Percentiles rank a stretch among this genome's conserved stretches.
phyloP scores from a whole-genome alignment of 2,888 invertebrate genomes.

The Diarsia dahlii region DNA sequence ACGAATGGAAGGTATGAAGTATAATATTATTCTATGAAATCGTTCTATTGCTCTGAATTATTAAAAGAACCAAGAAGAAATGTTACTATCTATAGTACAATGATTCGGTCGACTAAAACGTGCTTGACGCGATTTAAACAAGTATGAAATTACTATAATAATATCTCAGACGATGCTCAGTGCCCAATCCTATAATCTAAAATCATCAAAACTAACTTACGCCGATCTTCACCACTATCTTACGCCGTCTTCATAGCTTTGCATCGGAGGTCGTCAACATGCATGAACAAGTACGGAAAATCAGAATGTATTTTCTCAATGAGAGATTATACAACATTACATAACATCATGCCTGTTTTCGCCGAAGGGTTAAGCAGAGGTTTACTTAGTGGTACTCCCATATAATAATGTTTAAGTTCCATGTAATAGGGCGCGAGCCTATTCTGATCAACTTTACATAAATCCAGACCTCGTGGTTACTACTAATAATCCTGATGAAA shows the following conservation, averaged over 20 bases:
- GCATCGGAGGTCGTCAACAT: neutral
- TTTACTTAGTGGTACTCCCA: too few relatives aligned
- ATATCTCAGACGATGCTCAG: neutral
- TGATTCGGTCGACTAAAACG: neutral
- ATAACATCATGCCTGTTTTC: too few relatives aligned
- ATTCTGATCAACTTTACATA: too few relatives aligned
- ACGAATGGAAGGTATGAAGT: too few relatives aligned
- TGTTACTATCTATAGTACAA: neutral
- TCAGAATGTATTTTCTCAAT: too few relatives aligned
- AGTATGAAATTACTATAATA: neutral
- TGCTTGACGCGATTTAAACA: neutral
- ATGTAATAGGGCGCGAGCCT: too few relatives aligned
- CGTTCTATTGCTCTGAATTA: too few relatives aligned
- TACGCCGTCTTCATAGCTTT: neutral
- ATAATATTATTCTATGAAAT: too few relatives aligned
- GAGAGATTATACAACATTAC: neutral
- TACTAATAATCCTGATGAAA: too few relatives aligned
- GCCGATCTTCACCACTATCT: neutral
- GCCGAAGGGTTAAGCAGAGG: too few relatives aligned
- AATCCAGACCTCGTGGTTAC: too few relatives aligned
- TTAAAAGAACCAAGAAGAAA: neutral
- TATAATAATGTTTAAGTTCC: too few relatives aligned
- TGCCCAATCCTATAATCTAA: neutral
- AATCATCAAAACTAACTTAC: slow-evolving; percentile 7
- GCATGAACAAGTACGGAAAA: neutral